Evolutionary conservation across 2,888 invertebrate species (phyloP).

Genomic region (Meteorus colon): DNA sequence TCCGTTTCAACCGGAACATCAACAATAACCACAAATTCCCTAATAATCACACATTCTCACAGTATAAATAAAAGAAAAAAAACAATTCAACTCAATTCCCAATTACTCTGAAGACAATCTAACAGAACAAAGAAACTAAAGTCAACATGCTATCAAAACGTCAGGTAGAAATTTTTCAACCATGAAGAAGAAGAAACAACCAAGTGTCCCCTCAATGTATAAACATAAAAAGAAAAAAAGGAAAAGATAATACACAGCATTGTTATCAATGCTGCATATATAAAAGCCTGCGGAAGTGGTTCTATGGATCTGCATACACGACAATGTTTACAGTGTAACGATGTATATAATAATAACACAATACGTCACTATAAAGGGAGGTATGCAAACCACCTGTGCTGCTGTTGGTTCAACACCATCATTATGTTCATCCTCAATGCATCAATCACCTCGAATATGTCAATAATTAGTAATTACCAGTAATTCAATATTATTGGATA

Average conservation of each 20-base stretch:
- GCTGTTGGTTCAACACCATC: not conserved
- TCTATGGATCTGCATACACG: not conserved
- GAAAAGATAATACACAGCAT: not conserved
- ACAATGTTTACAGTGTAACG: not conserved
- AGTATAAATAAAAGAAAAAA: too few species aligned
- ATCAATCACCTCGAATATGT: not conserved
- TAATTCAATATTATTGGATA: conserved; percentile 17
- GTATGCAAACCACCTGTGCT: conserved; percentile 6
- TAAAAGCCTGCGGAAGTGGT: conserved; percentile 20
- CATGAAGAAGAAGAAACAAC: conserved; percentile 2
- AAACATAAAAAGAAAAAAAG: not conserved
- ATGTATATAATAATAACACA: not conserved
- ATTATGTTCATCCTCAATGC: conserved; percentile 13
- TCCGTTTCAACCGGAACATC: too few species aligned
- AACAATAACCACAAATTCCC: too few species aligned
- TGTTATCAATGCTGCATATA: not conserved
- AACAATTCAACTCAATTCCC: not conserved
- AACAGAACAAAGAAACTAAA: not conserved
- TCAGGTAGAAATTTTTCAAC: not conserved
- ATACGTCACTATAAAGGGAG: not conserved
- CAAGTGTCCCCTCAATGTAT: not conserved
- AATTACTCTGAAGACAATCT: not conserved
- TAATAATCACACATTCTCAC: too few species aligned
- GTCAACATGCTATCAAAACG: too few species aligned
- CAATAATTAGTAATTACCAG: conserved; percentile 14